Evolutionary conservation across 2,113 vertebrate species (phyloP).

Genomic region (Dromiciops gliroides): DNA sequence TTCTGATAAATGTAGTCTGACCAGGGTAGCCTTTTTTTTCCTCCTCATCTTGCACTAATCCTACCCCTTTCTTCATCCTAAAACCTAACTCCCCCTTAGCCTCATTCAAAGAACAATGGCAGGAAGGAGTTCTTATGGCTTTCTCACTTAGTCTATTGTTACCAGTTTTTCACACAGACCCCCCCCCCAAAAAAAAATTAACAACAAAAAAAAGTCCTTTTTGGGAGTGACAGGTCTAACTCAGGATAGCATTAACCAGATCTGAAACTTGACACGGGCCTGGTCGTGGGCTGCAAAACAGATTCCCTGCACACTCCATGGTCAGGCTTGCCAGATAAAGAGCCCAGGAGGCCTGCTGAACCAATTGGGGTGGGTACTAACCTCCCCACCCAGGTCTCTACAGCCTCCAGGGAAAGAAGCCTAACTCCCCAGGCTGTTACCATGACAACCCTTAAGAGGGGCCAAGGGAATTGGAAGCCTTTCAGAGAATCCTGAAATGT

Average conservation of each 20-base stretch:
- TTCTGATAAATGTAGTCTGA: not conserved
- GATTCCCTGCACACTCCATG: constrained; percentile 45
- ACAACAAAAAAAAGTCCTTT: constrained; percentile 76
- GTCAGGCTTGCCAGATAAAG: constrained; percentile 74
- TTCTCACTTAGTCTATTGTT: constrained; percentile 59
- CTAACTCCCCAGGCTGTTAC: not conserved
- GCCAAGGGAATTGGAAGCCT: not conserved
- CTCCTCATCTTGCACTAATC: not conserved
- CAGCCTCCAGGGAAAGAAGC: not conserved
- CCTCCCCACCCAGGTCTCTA: not conserved
- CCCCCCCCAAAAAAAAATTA: constrained; percentile 27
- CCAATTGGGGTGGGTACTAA: not conserved
- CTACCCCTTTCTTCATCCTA: not conserved
- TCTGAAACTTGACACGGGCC: constrained; percentile 85
- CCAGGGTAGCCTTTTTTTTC: not conserved
- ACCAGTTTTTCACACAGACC: constrained; percentile 74
- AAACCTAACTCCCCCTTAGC: not conserved
- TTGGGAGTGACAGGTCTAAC: constrained; percentile 89
- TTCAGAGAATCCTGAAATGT: not conserved
- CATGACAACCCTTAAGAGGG: not conserved
- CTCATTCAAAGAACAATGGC: not conserved
- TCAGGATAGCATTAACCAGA: constrained; percentile 91
- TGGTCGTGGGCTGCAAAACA: constrained; percentile 75
- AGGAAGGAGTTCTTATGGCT: not conserved
- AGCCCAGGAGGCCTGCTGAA: not conserved